Percentiles rank a stretch among this genome's conserved stretches.
Conservation (phyloP, 2,113 vertebrate genomes). For the Epinephelus fuscoguttatus region DNA sequence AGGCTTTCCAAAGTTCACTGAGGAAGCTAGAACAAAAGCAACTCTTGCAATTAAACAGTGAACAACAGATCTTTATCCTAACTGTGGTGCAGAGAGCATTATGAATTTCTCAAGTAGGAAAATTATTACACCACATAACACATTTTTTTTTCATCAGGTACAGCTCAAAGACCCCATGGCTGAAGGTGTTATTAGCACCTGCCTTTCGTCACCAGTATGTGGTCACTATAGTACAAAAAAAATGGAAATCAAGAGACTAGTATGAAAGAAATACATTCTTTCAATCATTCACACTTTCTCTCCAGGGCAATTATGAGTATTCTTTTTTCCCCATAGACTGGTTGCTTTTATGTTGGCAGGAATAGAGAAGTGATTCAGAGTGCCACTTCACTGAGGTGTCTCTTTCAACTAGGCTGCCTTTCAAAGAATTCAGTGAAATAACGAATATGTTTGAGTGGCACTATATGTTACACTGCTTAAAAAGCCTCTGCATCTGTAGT, state of each 20-base stretch:
- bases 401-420: constrained; percentile 64
- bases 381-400: constrained; percentile 52
- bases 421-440: constrained; percentile 61
- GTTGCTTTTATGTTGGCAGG: constrained; percentile 71
- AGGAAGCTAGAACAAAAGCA: constrained; percentile 18
- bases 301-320: constrained; percentile 54
- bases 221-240: constrained; percentile 48
- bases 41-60: constrained; percentile 12
- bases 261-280: constrained; percentile 57
- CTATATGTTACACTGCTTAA: constrained; percentile 31
- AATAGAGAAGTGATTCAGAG: constrained; percentile 50
- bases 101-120: constrained; percentile 21
- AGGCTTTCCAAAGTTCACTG: not conserved
- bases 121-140: constrained; percentile 22
- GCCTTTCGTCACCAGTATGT: constrained; percentile 33
- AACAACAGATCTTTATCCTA: not conserved
- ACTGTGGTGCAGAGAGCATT: not conserved
- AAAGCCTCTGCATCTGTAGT: constrained; percentile 16
- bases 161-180: not conserved
- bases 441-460: constrained; percentile 58
- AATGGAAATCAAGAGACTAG: constrained; percentile 16
- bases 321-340: constrained; percentile 42
- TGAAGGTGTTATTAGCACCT: constrained; percentile 36
- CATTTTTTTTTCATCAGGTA: not conserved
- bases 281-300: constrained; percentile 57